These are phyloP conservation scores for human DNA, from an alignment of 2,113 vertebrate species.

Conservation along the genomic window DNA sequence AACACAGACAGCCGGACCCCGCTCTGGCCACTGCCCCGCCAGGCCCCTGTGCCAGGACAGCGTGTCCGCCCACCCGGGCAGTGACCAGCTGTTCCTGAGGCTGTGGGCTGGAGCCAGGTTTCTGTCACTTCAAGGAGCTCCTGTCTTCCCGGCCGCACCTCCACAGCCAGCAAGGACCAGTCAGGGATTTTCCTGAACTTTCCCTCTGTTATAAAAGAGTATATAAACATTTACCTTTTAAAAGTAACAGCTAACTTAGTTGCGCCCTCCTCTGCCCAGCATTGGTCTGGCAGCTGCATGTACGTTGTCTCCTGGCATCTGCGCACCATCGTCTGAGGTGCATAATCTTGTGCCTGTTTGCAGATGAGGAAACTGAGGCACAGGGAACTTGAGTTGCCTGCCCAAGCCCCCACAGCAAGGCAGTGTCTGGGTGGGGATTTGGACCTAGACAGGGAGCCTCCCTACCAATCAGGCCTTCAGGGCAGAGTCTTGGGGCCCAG, in stretches of 20 bases:
- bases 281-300: not conserved
- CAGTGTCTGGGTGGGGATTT: not conserved
- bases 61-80: not conserved
- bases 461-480: not conserved
- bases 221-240: conserved; percentile 55
- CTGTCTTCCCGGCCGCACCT: not conserved
- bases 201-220: conserved; percentile 23
- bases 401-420: not conserved
- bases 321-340: not conserved
- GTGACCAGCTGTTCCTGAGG: not conserved
- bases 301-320: not conserved
- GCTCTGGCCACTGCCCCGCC: not conserved
- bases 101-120: not conserved
- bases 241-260: conserved; percentile 4
- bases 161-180: not conserved
- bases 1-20: not conserved
- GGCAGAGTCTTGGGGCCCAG: not conserved
- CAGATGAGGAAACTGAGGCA: not conserved
- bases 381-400: too few species aligned
- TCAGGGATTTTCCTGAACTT: conserved; percentile 51
- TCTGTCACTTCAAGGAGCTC: not conserved
- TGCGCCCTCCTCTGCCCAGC: not conserved
- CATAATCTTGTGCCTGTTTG: not conserved
- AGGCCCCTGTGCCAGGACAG: not conserved
- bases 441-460: not conserved